Conservation (phyloP, 2,113 vertebrate genomes). For the Panthera leo region DNA sequence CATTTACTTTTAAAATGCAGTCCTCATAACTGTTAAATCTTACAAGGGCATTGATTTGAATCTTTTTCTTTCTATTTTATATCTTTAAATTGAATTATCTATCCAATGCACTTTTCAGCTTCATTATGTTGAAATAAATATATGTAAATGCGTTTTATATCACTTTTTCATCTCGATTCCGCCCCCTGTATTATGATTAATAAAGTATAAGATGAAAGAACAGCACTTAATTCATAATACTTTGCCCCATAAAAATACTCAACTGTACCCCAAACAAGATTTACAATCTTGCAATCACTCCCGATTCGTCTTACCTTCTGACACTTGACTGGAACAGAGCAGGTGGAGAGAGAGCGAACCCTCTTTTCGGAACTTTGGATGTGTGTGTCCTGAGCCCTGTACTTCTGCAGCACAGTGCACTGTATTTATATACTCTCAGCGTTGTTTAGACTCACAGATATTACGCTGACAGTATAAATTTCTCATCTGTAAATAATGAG, state of each 20-base stretch:
- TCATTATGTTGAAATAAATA: slow-evolving; percentile 46
- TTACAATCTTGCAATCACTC: background rate
- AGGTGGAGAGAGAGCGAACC: slow-evolving; percentile 61
- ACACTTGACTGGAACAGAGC: slow-evolving; percentile 18
- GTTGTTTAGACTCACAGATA: slow-evolving; percentile 83
- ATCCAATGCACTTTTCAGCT: background rate
- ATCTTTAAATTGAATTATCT: background rate
- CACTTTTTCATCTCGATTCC: slow-evolving; percentile 25
- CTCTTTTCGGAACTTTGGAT: slow-evolving; percentile 68
- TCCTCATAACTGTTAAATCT: slow-evolving; percentile 55
- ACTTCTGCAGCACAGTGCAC: slow-evolving; percentile 69
- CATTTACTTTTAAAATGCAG: slow-evolving; percentile 41
- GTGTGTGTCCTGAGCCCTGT: slow-evolving; percentile 81
- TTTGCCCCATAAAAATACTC: slow-evolving; percentile 44
- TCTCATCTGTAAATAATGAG: slow-evolving; percentile 81
- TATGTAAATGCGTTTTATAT: slow-evolving; percentile 37
- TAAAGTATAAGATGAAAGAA: slow-evolving; percentile 48
- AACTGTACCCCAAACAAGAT: background rate
- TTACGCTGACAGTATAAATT: slow-evolving; percentile 81
- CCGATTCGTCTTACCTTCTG: slow-evolving; percentile 83
- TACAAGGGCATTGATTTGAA: slow-evolving; percentile 25
- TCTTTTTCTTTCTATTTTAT: slow-evolving; percentile 63
- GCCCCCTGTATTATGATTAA: background rate
- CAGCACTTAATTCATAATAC: slow-evolving; percentile 15
- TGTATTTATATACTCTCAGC: slow-evolving; percentile 85